Evolutionary conservation across 2,113 vertebrate genomes (phyloP), one percentile per base, ranked within the genome.

Genomic region (Hippocampus guttulatus): DNA sequence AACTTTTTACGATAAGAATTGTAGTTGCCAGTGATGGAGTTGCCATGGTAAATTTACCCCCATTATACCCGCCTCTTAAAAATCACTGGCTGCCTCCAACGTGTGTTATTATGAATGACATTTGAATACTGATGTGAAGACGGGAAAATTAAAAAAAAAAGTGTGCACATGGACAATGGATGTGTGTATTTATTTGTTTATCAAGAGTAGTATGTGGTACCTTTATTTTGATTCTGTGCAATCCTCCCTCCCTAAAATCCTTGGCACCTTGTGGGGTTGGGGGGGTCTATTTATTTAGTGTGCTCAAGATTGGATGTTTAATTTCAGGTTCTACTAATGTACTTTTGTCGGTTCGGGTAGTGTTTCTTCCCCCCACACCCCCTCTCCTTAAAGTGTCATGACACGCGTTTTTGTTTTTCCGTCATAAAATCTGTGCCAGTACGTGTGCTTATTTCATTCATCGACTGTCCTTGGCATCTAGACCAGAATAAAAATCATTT

Each of bases 401-500:
- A 71, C 79, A 67, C 12, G 21, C 23, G 8, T 58, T 18, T 61
- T 33, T 30, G 1, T 30, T 61, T 61, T 61, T 33, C 33, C 2
- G 20, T 43, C 67, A 55, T 68, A 6, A 23, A 68, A 68, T 54
- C 21, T 57, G 21, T 68, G 67, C 67, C 67, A 68, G 51, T 55
- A 23, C 18, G 14, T 40, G 27, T 38, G 57, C 76, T 82, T 47
- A 82, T 90, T 84, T 85, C 73, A 88, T 79, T 71, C 80, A 75
- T 74, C 75, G 75, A 86, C 73, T 85, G 61, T 81, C 81, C 72
- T 72, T 81, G 83, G 73, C 68, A 85, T 85, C 83, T 88, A 89
- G 88, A 91, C 87, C 88, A 88, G 87, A 92, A 93, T 92, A 91
- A 92, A 90, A 90, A 80, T 85, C 51, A 73, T 85, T 92, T 92